Base-by-base conservation (phyloP, 2,797 vertebrate species). In the Phylloscopus collybita region DNA sequence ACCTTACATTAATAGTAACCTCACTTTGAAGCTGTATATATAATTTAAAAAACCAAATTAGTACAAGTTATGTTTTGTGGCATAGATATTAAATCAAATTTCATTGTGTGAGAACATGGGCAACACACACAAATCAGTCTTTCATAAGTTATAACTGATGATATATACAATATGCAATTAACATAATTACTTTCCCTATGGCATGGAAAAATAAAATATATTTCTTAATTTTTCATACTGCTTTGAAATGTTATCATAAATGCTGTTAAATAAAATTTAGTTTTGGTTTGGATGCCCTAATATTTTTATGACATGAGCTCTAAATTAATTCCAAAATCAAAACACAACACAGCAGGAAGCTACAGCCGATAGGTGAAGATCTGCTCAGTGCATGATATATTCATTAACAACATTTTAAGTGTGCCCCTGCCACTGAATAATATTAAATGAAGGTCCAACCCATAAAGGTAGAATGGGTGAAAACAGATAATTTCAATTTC, bases 321-420 rank as follows among this genome's bases (percentile, higher is more conserved):
- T 74, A 96, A 94, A 67, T 42, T 10, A 74, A 94, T 80, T 80
- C 71, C 75, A 89, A 34, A 83, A 73, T 86, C 65, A 79, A 73
- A 88, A 71, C 36, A 53, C 16, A 79, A 13, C 72, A 81, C 64
- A 97, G 73, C 60, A 95, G 83, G 88, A 72, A 95, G 86, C 59
- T 93, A 32, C 62, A 90, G 79, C 82, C 36, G 29, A 95, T 81
- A 88, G 67, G 73, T 36, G 96, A 95, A 94, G 93, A 93, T 92
- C 85, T 91, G 67, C 79, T 97, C 54, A n/a, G 21, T 54, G 76
- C 42, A 66, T 59, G 80, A 82, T 88, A 64, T 36, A 89, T 96
- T 97, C 97, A 97, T 95, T 97, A 97, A 86, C 78, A 88, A 40
- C 70, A 82, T 80, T 90, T 92, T 91, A 96, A 93, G 44, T 60